Percentiles rank a stretch among this genome's conserved stretches.
phyloP scores from a whole-genome alignment of 1,140 invertebrate species.

The Apis dorsata region DNA sequence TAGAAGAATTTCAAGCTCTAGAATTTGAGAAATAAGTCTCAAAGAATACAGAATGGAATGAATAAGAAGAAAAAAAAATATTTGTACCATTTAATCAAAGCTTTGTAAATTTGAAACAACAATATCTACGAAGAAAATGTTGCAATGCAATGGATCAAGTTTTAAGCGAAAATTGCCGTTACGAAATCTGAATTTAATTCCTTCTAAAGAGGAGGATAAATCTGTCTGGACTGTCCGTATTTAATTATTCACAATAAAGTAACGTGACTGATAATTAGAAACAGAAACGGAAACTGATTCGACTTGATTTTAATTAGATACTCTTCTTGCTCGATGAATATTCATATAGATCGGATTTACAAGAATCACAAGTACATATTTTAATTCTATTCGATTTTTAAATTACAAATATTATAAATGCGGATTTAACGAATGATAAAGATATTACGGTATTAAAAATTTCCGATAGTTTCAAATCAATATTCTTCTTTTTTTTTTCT shows the following conservation, averaged over 20 bases:
- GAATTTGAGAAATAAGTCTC: no score
- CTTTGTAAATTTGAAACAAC: no score
- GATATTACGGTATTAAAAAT: neutral
- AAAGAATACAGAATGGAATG: neutral
- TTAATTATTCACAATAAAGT: conserved; percentile 31
- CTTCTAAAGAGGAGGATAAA: neutral
- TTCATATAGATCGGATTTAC: neutral
- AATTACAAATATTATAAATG: neutral
- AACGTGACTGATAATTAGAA: conserved; percentile 25
- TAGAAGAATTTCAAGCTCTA: no score
- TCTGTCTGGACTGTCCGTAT: neutral
- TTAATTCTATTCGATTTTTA: neutral
- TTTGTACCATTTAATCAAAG: no score
- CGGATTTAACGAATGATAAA: neutral
- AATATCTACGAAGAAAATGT: neutral
- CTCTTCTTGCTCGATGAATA: neutral
- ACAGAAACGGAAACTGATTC: conserved; percentile 1
- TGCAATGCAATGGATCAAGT: neutral
- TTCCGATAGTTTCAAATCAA: neutral
- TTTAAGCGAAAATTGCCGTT: neutral
- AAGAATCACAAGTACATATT: neutral
- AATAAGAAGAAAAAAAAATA: no score
- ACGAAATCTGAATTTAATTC: neutral
- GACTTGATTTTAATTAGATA: conserved; percentile 31
- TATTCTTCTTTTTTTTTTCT: neutral